Evolutionary conservation across 2,797 vertebrate species (phyloP).

Genomic region (Sebastes reedi): DNA sequence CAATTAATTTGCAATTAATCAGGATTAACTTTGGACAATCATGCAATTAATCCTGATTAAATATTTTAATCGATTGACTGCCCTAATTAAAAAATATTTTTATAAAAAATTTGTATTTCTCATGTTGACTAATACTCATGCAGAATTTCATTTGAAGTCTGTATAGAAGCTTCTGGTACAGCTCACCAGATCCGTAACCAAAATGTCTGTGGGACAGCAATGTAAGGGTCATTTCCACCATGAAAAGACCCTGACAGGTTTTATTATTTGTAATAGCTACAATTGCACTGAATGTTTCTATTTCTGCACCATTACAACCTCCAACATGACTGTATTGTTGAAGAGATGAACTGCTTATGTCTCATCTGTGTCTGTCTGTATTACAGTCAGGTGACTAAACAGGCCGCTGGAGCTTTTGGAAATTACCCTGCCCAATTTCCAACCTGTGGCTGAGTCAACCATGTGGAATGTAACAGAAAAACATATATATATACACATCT

Average conservation of each 20-base stretch:
- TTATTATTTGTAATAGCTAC: constrained; percentile 27
- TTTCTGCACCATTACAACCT: constrained; percentile 19
- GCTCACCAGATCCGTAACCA: neutral
- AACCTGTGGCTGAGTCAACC: neutral
- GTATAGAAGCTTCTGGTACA: neutral
- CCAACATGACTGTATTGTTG: constrained; percentile 16
- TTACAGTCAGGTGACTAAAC: constrained; percentile 36
- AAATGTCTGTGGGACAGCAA: neutral
- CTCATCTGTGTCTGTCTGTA: constrained; percentile 30
- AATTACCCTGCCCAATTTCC: neutral
- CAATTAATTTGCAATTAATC: too few species aligned
- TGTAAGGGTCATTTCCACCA: neutral
- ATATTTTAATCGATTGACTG: too few species aligned
- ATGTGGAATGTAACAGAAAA: neutral
- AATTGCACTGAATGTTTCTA: constrained; percentile 12
- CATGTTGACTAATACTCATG: neutral
- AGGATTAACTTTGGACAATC: too few species aligned
- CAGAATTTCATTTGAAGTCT: neutral
- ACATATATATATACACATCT: neutral
- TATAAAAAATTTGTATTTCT: neutral
- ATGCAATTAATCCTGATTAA: too few species aligned
- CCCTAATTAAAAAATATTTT: too few species aligned
- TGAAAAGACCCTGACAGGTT: constrained; percentile 11
- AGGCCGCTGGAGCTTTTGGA: constrained; percentile 5
- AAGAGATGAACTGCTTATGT: constrained; percentile 28